phyloP scores from a whole-genome alignment of 2,888 invertebrate genomes.

The Himalopsyche kuldschensis region DNA sequence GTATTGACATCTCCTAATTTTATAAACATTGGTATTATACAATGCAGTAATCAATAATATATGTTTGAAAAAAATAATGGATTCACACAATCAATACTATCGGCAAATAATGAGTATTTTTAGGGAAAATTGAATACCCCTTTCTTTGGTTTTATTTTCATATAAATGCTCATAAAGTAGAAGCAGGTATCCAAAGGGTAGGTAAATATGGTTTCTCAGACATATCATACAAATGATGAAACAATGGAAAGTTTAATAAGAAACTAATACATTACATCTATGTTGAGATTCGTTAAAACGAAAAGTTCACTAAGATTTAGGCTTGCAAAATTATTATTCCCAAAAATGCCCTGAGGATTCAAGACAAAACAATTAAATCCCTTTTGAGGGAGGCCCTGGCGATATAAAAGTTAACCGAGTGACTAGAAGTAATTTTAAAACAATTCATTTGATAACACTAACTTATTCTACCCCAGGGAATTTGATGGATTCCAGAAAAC shows the following conservation, averaged over 20 bases:
- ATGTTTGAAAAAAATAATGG: no score
- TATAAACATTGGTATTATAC: no score
- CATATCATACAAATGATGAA: neutral
- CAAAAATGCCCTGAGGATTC: neutral
- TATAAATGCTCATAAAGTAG: no score
- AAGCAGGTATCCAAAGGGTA: no score
- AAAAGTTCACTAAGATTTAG: neutral
- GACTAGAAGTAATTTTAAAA: slow-evolving; percentile 21
- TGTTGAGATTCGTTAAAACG: slow-evolving; percentile 3
- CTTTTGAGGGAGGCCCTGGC: neutral
- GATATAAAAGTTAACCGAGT: slow-evolving; percentile 18
- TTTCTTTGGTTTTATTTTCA: no score
- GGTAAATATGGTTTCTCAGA: no score
- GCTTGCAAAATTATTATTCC: neutral
- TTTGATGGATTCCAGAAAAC: neutral
- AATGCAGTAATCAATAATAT: no score
- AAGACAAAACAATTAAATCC: slow-evolving; percentile 17
- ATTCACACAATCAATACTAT: no score
- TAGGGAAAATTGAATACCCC: no score
- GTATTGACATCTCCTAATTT: no score
- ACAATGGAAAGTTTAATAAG: neutral
- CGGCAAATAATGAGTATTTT: no score
- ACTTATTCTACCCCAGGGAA: neutral
- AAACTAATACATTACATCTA: neutral
- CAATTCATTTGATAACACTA: slow-evolving; percentile 15